A percentile compares a stretch with the other conserved stretches of the same genome.
Evolutionary conservation across 2,888 invertebrate species (phyloP).

Genomic region (Eumacrocentrus americanus): DNA sequence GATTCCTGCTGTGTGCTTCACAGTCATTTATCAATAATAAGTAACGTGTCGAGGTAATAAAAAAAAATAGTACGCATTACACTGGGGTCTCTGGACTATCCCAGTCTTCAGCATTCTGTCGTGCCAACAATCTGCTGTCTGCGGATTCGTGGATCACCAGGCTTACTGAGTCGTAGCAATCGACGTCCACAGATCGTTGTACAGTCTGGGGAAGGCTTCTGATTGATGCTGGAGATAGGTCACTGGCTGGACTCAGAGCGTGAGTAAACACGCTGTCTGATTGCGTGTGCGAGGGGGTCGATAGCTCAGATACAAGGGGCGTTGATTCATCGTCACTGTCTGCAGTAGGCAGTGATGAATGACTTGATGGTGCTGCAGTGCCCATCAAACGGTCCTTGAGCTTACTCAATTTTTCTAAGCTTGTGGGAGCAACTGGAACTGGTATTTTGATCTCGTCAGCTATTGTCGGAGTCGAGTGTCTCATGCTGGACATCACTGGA

Average conservation of each 20-base stretch:
- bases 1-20: neutral
- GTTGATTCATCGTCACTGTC: conserved; percentile 73
- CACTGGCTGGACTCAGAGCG: conserved; percentile 44
- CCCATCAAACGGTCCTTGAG: conserved; percentile 47
- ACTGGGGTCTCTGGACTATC: conserved; percentile 58
- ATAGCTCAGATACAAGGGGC: conserved; percentile 67
- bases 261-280: conserved; percentile 49
- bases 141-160: conserved; percentile 44
- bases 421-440: conserved; percentile 39
- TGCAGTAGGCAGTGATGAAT: conserved; percentile 34
- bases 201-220: conserved; percentile 42
- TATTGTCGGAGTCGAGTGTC: conserved; percentile 31
- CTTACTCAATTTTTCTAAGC: conserved; percentile 45
- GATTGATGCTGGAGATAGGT: conserved; percentile 42
- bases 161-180: conserved; percentile 41
- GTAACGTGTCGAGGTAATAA: neutral
- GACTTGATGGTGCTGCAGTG: conserved; percentile 29
- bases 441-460: conserved; percentile 42
- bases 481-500: conserved; percentile 13
- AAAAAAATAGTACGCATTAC: conserved; percentile 35
- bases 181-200: conserved; percentile 37
- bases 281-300: conserved; percentile 55
- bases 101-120: conserved; percentile 51
- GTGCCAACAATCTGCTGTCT: conserved; percentile 36
- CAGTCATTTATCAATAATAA: neutral